Percentiles rank a stretch among this genome's conserved stretches.
These are phyloP conservation scores for Periphyllus acericola DNA, from an alignment of 2,888 invertebrate species.

Conservation along the genomic window DNA sequence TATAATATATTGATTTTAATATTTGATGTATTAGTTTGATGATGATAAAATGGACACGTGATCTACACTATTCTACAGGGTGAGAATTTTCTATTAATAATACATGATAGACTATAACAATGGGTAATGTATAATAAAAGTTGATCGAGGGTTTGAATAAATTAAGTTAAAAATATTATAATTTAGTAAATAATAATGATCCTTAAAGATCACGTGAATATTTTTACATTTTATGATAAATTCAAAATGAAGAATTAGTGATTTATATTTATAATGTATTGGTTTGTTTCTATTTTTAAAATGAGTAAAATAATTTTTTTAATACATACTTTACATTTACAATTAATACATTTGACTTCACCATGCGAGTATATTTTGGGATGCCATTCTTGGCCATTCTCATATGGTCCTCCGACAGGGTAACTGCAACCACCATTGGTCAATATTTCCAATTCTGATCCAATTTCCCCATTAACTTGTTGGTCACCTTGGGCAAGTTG, in stretches of 20 bases:
- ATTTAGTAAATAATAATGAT: background rate
- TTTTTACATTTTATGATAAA: background rate
- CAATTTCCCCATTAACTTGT: conserved; percentile 50
- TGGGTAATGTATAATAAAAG: too few species aligned
- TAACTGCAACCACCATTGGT: conserved; percentile 85
- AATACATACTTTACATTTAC: conserved; percentile 84
- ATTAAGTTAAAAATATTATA: too few species aligned
- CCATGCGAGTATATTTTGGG: conserved; percentile 86
- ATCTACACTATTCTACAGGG: too few species aligned
- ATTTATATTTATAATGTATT: background rate
- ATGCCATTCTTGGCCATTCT: conserved; percentile 85
- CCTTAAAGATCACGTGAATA: background rate
- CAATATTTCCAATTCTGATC: conserved; percentile 76
- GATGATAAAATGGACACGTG: too few species aligned
- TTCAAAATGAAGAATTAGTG: background rate
- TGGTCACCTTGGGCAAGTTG: conserved; percentile 52
- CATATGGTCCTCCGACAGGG: conserved; percentile 73
- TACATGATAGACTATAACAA: too few species aligned
- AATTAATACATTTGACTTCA: conserved; percentile 80
- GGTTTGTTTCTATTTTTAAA: background rate
- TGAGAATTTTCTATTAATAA: too few species aligned
- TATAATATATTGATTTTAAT: too few species aligned
- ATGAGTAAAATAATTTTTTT: background rate
- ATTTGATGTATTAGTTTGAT: too few species aligned
- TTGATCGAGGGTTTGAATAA: too few species aligned